Evolutionary conservation across 2,888 invertebrate species (phyloP), one percentile per base, ranked within the genome.

Genomic region (Liodrosophila aerea): DNA sequence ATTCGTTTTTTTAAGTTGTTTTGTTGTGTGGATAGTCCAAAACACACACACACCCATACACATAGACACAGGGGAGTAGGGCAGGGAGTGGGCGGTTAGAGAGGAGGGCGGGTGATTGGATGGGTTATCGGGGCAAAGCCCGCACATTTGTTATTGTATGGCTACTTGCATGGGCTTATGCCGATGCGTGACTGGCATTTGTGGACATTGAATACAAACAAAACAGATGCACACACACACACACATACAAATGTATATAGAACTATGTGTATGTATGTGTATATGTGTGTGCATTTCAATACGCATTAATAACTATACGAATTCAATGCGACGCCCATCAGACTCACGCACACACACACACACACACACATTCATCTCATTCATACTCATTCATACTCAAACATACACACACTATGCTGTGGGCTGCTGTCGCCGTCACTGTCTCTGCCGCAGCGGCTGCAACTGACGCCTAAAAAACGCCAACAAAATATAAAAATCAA

Each of bases 401-500:
- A 13, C 8, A 40, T 9, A 30, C 7, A 2, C 30, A 7, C 40
- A 27, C 27, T 27, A 22, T 36, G 39, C 36, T 40, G 46, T 12
- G 29, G 22, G 41, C 41, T 22, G 58, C 31, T 29, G 43, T 37
- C 18, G 59, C 11, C 13, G 57, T 33, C 30, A 49, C 36, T n/a
- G 12, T 27, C 15, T 52, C 8, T 12, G 22, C 59, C 36, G 66
- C 56, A 31, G 62, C 60, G 61, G 75, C 62, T 74, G 78, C 76
- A 78, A 64, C 64, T 73, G 85, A 73, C 76, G 78, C 70, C 85
- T 85, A 80, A 80, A 80, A 78, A 82, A 85, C 73, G 80, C 61
- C 83, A 69, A 82, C 75, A 75, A 82, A 73, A 69, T 78, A 82
- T 73, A 85, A 85, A 80, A 80, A 80, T 80, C 78, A 85, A 85